A percentile compares a stretch with the other conserved stretches of the same genome.
Conservation (phyloP, 1,140 invertebrate species). For the Tigriopus japonicus region DNA sequence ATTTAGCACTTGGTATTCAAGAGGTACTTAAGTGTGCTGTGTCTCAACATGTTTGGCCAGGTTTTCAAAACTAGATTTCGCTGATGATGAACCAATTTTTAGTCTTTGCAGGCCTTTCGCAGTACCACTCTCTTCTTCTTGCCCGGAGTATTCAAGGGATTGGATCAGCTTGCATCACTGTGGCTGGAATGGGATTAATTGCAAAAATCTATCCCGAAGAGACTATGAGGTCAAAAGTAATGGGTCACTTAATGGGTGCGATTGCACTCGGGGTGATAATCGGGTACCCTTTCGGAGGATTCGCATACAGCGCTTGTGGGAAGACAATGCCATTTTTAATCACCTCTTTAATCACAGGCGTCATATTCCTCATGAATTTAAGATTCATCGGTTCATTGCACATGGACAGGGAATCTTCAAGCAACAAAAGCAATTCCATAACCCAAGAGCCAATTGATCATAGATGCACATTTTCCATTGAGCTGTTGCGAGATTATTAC, state of each 20-base stretch:
- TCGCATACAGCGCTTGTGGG: conserved; percentile 45
- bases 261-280: conserved; percentile 54
- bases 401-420: conserved; percentile 40
- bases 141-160: conserved; percentile 67
- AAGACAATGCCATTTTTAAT: conserved; percentile 51
- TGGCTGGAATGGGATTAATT: conserved; percentile 35
- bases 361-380: background rate
- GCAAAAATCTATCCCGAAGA: conserved; percentile 35
- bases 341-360: conserved; percentile 27
- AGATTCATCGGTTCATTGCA: background rate
- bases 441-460: conserved; percentile 15
- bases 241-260: conserved; percentile 57
- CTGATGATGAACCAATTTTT: too few species aligned
- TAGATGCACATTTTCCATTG: conserved; percentile 31
- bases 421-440: conserved; percentile 27
- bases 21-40: too few species aligned
- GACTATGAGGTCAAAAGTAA: conserved; percentile 40
- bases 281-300: conserved; percentile 55
- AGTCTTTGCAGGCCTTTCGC: background rate
- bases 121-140: conserved; percentile 46
- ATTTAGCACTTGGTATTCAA: too few species aligned
- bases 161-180: conserved; percentile 57
- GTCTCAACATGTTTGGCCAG: too few species aligned
- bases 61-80: too few species aligned
- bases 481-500: conserved; percentile 35